A percentile compares a stretch with the other conserved stretches of the same genome.
Evolutionary conservation across 2,113 vertebrate genomes (phyloP).

Genomic region (Conger conger): DNA sequence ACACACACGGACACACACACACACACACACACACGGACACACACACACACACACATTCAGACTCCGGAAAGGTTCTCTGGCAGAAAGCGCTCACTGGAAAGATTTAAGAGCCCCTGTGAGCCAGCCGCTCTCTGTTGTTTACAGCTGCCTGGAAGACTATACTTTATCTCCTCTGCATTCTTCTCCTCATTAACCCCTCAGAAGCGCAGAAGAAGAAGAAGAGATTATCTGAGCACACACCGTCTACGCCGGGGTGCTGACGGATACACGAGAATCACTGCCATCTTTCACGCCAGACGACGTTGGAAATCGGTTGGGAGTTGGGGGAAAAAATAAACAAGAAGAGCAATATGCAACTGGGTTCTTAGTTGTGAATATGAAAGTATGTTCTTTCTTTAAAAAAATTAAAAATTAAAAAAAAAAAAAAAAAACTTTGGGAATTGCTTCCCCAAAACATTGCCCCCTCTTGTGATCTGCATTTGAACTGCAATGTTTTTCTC

Average conservation of each 20-base stretch:
- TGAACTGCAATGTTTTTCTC: neutral
- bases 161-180: conserved; percentile 9
- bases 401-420: no score
- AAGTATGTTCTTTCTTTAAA: neutral
- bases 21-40: conserved; percentile 12
- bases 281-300: neutral
- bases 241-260: neutral
- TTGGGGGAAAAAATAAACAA: neutral
- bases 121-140: conserved; percentile 23
- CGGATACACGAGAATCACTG: neutral
- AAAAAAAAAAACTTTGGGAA: neutral
- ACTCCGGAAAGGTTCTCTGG: neutral
- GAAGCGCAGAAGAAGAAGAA: neutral
- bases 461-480: neutral
- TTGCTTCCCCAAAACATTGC: neutral
- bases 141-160: conserved; percentile 4
- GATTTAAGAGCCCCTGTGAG: conserved; percentile 13
- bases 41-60: conserved; percentile 39
- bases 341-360: neutral
- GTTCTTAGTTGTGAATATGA: neutral
- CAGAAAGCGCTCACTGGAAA: neutral
- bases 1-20: neutral
- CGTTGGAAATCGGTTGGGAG: neutral
- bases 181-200: conserved; percentile 1
- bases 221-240: neutral